A percentile compares a stretch with the other conserved stretches of the same genome.
These are phyloP conservation scores for Aspidapion aeneum DNA, from an alignment of 2,888 invertebrate species.

Conservation along the genomic window DNA sequence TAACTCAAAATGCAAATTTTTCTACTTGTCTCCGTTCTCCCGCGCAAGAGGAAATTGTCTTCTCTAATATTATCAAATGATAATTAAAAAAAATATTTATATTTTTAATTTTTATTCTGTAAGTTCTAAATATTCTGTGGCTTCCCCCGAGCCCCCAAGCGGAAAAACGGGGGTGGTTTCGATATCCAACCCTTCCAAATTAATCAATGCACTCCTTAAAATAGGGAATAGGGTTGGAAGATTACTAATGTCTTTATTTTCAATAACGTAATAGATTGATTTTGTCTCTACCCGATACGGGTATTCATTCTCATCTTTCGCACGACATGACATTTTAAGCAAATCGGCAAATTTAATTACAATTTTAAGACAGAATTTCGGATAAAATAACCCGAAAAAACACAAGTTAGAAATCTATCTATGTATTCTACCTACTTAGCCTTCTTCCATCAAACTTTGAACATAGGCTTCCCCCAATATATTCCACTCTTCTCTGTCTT, in stretches of 20 bases:
- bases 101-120: neutral
- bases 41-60: no score
- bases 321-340: neutral
- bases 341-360: neutral
- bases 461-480: no score
- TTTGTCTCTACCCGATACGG: slow-evolving; percentile 27
- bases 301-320: neutral
- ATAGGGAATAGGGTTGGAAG: slow-evolving; percentile 6
- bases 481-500: no score
- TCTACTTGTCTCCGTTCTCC: no score
- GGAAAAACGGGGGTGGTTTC: slow-evolving; percentile 3
- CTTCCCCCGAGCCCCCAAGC: neutral
- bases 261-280: slow-evolving; percentile 37
- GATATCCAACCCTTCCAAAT: slow-evolving; percentile 14
- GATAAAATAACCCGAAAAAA: no score
- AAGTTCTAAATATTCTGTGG: neutral
- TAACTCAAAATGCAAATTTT: no score
- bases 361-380: no score
- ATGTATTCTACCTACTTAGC: no score
- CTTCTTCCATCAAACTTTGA: no score
- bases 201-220: slow-evolving; percentile 21
- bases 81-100: no score
- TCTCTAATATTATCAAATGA: no score
- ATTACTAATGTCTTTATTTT: slow-evolving; percentile 37
- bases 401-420: no score